Conservation (phyloP, 2,797 vertebrate species). For the Leuciscus waleckii region DNA sequence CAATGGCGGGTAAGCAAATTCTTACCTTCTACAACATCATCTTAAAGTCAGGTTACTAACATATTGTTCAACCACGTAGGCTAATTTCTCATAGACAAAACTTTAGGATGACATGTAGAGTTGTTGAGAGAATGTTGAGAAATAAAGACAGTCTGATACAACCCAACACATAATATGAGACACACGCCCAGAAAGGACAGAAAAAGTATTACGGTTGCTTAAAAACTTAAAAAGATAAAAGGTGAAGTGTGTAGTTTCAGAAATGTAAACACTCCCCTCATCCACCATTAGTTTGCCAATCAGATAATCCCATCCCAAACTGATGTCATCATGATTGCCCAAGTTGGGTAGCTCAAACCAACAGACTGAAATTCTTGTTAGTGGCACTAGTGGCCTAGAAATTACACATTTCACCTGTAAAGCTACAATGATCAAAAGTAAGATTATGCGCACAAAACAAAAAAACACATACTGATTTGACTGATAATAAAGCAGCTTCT, state of each 20-base stretch:
- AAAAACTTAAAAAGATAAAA: conserved; percentile 1
- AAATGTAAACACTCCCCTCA: not conserved
- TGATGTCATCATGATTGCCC: not conserved
- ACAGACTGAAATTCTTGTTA: not conserved
- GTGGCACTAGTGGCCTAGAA: not conserved
- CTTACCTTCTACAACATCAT: conserved; percentile 46
- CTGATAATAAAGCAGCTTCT: not conserved
- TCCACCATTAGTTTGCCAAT: not conserved
- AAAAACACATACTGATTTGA: not conserved
- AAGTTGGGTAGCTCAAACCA: not conserved
- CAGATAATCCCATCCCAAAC: not conserved
- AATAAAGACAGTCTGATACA: not conserved
- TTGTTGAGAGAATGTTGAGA: not conserved
- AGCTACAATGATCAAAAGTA: not conserved
- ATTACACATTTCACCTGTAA: conserved; percentile 18
- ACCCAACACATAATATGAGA: not conserved
- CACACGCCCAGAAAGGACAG: not conserved
- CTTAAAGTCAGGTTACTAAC: conserved; percentile 8
- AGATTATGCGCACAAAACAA: not conserved
- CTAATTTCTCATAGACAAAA: not conserved
- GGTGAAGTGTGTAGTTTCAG: not conserved
- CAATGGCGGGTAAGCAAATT: conserved; percentile 57
- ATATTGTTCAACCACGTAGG: not conserved
- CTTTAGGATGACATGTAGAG: not conserved
- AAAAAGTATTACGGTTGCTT: not conserved